These are phyloP conservation scores for Malurus alboscapulatus DNA, from an alignment of 2,113 vertebrate species.

Conservation along the genomic window DNA sequence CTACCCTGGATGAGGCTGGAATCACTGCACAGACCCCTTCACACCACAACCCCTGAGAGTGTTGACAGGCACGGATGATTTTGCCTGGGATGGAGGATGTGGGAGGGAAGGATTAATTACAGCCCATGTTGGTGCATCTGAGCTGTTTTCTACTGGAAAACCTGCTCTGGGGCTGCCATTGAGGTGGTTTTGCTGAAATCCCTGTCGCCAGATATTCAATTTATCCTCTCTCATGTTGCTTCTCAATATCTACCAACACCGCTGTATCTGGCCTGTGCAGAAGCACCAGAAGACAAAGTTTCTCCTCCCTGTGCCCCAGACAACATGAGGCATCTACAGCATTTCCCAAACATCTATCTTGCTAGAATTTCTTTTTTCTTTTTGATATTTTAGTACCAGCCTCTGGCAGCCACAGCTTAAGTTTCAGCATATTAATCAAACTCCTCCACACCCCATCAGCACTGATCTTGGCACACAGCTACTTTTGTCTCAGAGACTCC, in stretches of 20 bases:
- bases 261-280: not conserved
- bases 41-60: not conserved
- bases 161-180: not conserved
- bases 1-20: not conserved
- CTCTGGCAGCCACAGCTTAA: not conserved
- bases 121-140: not conserved
- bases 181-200: not conserved
- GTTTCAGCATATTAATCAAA: constrained; percentile 39
- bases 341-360: not conserved
- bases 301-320: not conserved
- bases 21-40: not conserved
- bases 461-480: not conserved
- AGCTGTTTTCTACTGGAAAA: not conserved
- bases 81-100: not conserved
- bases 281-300: not conserved
- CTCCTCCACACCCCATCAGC: not conserved
- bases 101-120: not conserved
- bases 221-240: not conserved
- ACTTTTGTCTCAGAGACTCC: not conserved
- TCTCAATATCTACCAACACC: not conserved
- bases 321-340: not conserved
- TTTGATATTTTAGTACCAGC: not conserved
- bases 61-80: not conserved
- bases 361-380: not conserved
- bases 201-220: not conserved